Conservation (phyloP, 2,113 vertebrate genomes). For the Ammodytes dubius region DNA sequence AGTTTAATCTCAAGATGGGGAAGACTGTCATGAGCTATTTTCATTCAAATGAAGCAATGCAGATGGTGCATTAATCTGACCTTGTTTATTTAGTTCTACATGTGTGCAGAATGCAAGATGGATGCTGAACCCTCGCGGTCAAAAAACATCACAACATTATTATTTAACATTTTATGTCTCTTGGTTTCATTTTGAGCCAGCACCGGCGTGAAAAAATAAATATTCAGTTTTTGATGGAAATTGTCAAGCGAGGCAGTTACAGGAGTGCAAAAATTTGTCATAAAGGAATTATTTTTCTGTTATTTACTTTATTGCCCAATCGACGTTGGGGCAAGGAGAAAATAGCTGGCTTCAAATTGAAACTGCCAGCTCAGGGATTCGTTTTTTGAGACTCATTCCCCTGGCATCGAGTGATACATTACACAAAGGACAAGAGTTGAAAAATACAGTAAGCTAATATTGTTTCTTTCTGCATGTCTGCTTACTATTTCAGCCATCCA, state of each 20-base stretch:
- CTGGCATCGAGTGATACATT: constrained; percentile 39
- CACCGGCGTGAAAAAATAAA: not conserved
- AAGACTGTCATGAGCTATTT: constrained; percentile 12
- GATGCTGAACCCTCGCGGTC: constrained; percentile 11
- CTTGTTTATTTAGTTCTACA: not conserved
- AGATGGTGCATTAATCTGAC: constrained; percentile 40
- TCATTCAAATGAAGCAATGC: constrained; percentile 37
- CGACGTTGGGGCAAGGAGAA: constrained; percentile 9
- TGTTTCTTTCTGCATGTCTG: constrained; percentile 59
- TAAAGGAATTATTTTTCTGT: constrained; percentile 10
- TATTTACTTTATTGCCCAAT: constrained; percentile 18
- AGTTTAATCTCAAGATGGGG: constrained; percentile 22
- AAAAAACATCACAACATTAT: not conserved
- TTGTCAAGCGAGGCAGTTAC: not conserved
- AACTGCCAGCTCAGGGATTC: constrained; percentile 26
- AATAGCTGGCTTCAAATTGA: constrained; percentile 35
- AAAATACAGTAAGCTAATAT: constrained; percentile 62
- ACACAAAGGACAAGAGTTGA: constrained; percentile 36
- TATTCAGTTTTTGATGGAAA: not conserved
- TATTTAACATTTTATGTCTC: not conserved
- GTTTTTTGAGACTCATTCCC: constrained; percentile 23
- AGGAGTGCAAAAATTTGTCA: not conserved
- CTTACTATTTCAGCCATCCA: constrained; percentile 58
- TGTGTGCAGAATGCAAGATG: not conserved
- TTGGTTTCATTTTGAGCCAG: not conserved